These are phyloP conservation scores for Plagodis dolabraria DNA, from an alignment of 2,888 invertebrate genomes.

Conservation along the genomic window DNA sequence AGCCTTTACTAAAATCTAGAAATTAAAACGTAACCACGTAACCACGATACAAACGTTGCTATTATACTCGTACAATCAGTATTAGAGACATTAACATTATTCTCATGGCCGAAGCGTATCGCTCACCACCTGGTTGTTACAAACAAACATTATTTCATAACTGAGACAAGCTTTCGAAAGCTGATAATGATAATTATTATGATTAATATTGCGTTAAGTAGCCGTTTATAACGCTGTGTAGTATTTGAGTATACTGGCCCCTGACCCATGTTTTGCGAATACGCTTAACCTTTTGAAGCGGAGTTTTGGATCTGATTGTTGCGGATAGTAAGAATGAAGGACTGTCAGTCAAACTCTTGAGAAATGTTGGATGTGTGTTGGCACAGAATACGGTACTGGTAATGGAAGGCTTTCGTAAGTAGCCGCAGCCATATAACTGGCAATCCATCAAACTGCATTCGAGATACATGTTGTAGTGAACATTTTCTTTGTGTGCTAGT, in stretches of 20 bases:
- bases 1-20: no score
- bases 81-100: constrained; percentile 13
- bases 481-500: no score
- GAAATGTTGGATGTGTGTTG: constrained; percentile 11
- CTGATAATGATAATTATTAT: constrained; percentile 26
- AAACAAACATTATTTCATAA: constrained; percentile 23
- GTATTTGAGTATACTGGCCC: constrained; percentile 2
- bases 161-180: constrained; percentile 25
- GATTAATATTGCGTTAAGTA: constrained; percentile 30
- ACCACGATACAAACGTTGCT: neutral
- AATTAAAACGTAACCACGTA: no score
- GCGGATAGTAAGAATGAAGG: neutral
- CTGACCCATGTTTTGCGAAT: constrained; percentile 11
- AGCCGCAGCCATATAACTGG: constrained; percentile 1
- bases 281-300: constrained; percentile 28
- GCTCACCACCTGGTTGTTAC: constrained; percentile 17
- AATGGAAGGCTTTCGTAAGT: constrained; percentile 9
- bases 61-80: constrained; percentile 15
- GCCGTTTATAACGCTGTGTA: constrained; percentile 7
- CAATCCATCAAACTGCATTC: constrained; percentile 7
- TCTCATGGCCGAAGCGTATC: constrained; percentile 20
- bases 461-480: no score
- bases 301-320: constrained; percentile 21
- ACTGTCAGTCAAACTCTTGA: constrained; percentile 2
- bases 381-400: neutral